Base-by-base conservation (phyloP, 2,797 vertebrate genomes). In the Alauda arvensis region DNA sequence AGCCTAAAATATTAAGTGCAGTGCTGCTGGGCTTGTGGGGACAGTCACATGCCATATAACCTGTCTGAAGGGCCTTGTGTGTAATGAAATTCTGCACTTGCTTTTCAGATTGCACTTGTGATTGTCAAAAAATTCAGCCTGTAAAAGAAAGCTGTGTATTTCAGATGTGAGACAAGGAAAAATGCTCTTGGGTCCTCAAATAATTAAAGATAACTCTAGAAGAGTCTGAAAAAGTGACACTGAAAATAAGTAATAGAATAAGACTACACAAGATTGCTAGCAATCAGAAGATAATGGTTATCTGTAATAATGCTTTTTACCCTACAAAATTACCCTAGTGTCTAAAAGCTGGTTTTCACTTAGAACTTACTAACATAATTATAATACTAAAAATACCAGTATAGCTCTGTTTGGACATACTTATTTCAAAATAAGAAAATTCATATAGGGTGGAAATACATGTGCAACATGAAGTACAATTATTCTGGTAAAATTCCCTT, bases 371-470 rank as follows among this genome's bases (percentile, higher is more conserved):
- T 86, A 57, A 62, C 28, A 37, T 82, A 82, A 90, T 71, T 84
- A 85, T 48, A 75, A 55, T 59, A 19, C 52, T 83, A 71, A 70
- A 65, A 81, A 61, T 53, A 87, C 9, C 25, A 37, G 8, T n/a
- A 45, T 45, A 70, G n/a, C 25, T 78, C 61, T 85, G 65, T 79
- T 87, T 86, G 55, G 52, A 80, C 48, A 79, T 0, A 12, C 26
- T 78, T 77, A 52, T 75, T 92, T 89, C 62, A 71, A 84, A 91
- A 84, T 49, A 89, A 82, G 83, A 74, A 87, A 68, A 42, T 79
- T 89, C 37, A 66, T 49, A 69, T 1, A 33, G 42, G 15, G 37
- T 86, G 16, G 53, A 78, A 92, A 87, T 59, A 83, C 31, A 37
- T n/a, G 28, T 89, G 55, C 67, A 85, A 85, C 40, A 62, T 34